phyloP scores from a whole-genome alignment of 2,797 vertebrate species.

The Acestrorhynchus altus region DNA sequence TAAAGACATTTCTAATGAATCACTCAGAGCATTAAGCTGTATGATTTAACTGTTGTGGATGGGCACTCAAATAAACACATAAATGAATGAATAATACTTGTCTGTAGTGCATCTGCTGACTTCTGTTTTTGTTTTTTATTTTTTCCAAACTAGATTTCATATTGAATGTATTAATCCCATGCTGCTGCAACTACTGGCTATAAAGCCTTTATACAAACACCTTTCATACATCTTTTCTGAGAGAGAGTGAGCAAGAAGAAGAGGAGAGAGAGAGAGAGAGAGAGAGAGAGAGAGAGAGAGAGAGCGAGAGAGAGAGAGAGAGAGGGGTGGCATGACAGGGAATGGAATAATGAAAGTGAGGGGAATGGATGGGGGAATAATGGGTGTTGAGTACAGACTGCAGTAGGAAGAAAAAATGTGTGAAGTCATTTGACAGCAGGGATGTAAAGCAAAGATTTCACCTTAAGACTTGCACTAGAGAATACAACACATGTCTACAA shows the following conservation, averaged over 20 bases:
- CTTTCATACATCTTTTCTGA: constrained; percentile 76
- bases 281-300: constrained; percentile 57
- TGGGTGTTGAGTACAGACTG: constrained; percentile 70
- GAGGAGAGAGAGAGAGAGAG: neutral
- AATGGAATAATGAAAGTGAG: constrained; percentile 17
- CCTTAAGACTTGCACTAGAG: too few relatives aligned
- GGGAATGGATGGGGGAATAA: neutral
- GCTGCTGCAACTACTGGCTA: constrained; percentile 71
- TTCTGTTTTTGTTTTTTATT: constrained; percentile 64
- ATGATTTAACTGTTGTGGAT: neutral
- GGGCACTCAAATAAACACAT: neutral
- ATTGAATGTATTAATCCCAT: constrained; percentile 81
- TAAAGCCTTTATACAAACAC: constrained; percentile 67
- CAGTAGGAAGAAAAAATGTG: constrained; percentile 69
- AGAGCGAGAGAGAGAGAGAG: constrained; percentile 49
- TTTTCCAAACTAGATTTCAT: constrained; percentile 80
- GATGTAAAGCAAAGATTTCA: constrained; percentile 71
- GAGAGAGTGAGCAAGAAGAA: neutral
- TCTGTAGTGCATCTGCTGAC: constrained; percentile 21
- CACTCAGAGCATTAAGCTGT: neutral
- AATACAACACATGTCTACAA: too few relatives aligned
- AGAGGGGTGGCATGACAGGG: constrained; percentile 7
- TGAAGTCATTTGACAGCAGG: constrained; percentile 77
- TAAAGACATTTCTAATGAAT: neutral
- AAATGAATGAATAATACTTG: constrained; percentile 25